Evolutionary conservation across 2,888 invertebrate genomes (phyloP), one percentile per base, ranked within the genome.

Genomic region (Epinotia brunnichana): DNA sequence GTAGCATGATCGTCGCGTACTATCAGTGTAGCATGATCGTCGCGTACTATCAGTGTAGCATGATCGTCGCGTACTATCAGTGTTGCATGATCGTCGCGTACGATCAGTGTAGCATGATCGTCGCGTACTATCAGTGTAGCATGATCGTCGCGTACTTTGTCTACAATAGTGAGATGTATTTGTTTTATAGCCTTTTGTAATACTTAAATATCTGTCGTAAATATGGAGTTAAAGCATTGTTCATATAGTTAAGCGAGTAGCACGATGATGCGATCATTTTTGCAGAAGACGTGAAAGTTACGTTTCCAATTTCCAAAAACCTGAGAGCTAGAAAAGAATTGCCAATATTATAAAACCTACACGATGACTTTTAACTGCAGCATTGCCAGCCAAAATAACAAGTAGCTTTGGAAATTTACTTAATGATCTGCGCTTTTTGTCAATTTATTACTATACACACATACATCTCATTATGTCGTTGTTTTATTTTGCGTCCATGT

Each of bases 71-170:
- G 44, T 68, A 59, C 41, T 62, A n/a, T n/a, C n/a, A n/a, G n/a
- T n/a, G 74, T 74, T 41, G 74, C 74, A 70, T 67, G 70, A 17
- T 66, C 24, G 39, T 53, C 57, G 11, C 35, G 44, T 68, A 59
- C 41, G n/a, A n/a, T n/a, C n/a, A n/a, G n/a, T n/a, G 74, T 74
- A 41, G 74, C 74, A 70, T 67, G 70, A 17, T 66, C 24, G 39
- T 53, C 57, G 11, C 35, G 44, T 21, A 39, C 29, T 53, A n/a
- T 60, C 60, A 29, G 29, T 74, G 74, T 74, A 41, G 74, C 74
- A 70, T 67, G 70, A 17, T 66, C 24, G 39, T 53, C 57, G 11
- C 35, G 44, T 68, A 59, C 41, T 62, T 35, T 70, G 21, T 74
- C 53, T 35, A n/a, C n/a, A n/a, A 24, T 19, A 72, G 70, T 74